phyloP scores from a whole-genome alignment of 2,113 vertebrate genomes.

The Sclerurus mexicanus region DNA sequence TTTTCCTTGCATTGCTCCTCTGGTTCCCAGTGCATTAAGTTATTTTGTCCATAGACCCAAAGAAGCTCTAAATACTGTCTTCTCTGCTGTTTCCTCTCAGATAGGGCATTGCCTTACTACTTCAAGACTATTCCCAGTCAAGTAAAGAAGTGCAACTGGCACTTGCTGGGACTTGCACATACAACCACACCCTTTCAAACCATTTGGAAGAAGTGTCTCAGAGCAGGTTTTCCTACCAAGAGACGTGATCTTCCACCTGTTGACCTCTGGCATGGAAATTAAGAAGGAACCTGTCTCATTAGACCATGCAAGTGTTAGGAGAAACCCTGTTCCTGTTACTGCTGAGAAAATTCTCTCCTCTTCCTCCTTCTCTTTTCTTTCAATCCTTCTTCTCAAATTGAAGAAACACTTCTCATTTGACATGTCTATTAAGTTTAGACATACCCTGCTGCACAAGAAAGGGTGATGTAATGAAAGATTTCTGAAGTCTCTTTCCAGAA shows the following conservation, averaged over 20 bases:
- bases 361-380: neutral
- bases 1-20: neutral
- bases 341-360: neutral
- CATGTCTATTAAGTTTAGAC: neutral
- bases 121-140: neutral
- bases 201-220: neutral
- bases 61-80: neutral
- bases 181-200: slow-evolving; percentile 19
- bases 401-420: neutral
- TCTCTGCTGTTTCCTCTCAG: neutral
- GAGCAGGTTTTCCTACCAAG: slow-evolving; percentile 41
- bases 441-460: neutral
- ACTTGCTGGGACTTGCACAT: neutral
- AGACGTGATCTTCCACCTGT: neutral
- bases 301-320: neutral
- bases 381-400: neutral
- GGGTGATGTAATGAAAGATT: neutral
- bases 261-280: slow-evolving; percentile 23
- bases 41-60: neutral
- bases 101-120: neutral
- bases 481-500: neutral
- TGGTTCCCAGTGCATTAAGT: neutral
- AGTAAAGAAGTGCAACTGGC: neutral
- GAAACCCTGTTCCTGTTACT: neutral
- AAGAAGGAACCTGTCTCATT: neutral